Evolutionary conservation across 92 coral and sea anemone species (phyloP).

Genomic region (Chrysogorgia sp.): DNA sequence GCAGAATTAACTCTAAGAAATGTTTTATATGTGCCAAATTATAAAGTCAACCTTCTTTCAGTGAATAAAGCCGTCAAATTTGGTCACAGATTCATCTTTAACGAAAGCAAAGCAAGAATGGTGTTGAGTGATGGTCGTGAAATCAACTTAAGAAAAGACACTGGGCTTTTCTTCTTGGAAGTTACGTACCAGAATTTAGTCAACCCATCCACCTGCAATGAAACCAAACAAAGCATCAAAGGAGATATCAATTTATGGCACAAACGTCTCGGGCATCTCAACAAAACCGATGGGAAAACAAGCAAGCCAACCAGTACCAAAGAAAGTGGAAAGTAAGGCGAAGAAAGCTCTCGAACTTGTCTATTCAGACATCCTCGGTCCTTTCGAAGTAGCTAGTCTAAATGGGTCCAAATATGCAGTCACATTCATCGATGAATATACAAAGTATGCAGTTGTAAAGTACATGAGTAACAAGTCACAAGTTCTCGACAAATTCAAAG

Average conservation of each 20-base stretch:
- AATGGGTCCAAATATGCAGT: constrained; percentile 8
- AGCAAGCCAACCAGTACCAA: constrained; percentile 13
- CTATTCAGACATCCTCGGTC: constrained; percentile 13
- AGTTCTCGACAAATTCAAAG: too few relatives aligned
- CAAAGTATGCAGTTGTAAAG: constrained; percentile 4
- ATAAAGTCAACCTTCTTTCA: constrained; percentile 22
- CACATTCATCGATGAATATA: constrained; percentile 13
- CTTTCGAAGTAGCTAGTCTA: constrained; percentile 1
- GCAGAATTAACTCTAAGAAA: background rate
- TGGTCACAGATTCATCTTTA: constrained; percentile 11
- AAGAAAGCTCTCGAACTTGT: constrained; percentile 16
- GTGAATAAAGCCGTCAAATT: constrained; percentile 4
- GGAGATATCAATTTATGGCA: constrained; percentile 11
- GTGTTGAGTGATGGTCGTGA: constrained; percentile 9
- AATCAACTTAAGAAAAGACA: constrained; percentile 2
- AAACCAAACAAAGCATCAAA: constrained; percentile 4
- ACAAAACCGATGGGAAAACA: constrained; percentile 20
- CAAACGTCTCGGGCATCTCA: background rate
- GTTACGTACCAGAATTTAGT: background rate
- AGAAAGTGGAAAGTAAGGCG: constrained; percentile 6
- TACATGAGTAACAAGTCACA: background rate
- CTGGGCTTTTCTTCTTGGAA: constrained; percentile 1
- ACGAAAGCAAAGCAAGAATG: constrained; percentile 1
- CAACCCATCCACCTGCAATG: background rate
- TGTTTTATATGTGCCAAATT: constrained; percentile 13